Base-by-base conservation (phyloP, 2,113 vertebrate genomes). In the Caranx melampygus region DNA sequence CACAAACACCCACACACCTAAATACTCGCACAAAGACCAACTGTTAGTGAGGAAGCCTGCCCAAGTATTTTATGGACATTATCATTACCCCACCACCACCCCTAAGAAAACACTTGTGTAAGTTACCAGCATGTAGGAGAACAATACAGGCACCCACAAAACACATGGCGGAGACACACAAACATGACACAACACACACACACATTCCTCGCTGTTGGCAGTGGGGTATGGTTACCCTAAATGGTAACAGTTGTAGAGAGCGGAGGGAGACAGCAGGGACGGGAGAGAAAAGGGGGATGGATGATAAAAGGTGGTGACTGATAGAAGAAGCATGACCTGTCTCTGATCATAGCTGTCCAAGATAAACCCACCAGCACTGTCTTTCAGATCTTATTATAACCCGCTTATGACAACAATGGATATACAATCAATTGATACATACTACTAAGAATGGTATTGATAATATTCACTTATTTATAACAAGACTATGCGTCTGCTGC, bases 191-290 rank as follows among this genome's bases (percentile, higher is more conserved):
- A 47, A 35, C 61, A 5, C 63, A 45, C 78, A 34, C 66, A 73
- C 52, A 70, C 90, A 93, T 92, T 92, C 92, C 83, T 88, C 9
- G 73, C 71, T 80, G 79, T 69, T 85, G 89, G 82, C 86, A 85
- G 84, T 55, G 79, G 83, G 88, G 82, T 87, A 91, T 80, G 83
- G 84, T 90, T 92, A 94, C 93, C 94, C 87, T 94, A 94, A 85
- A 95, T 93, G 93, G 93, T 83, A 90, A 90, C 55, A 60, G 85
- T 64, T 49, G 61, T 54, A 63, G 75, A 78, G 80, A 71, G 81
- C 4, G 20, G 61, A 58, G 54, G 66, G 79, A 85, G 88, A 75
- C 87, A 76, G 86, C 65, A 67, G 85, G 66, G 75, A 79, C 9
- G 35, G 55, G 70, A 52, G 44, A 64, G 75, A 34, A 66, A 44